Evolutionary conservation across 1,140 invertebrate species (phyloP).

Genomic region (Belonocnema kinseyi): DNA sequence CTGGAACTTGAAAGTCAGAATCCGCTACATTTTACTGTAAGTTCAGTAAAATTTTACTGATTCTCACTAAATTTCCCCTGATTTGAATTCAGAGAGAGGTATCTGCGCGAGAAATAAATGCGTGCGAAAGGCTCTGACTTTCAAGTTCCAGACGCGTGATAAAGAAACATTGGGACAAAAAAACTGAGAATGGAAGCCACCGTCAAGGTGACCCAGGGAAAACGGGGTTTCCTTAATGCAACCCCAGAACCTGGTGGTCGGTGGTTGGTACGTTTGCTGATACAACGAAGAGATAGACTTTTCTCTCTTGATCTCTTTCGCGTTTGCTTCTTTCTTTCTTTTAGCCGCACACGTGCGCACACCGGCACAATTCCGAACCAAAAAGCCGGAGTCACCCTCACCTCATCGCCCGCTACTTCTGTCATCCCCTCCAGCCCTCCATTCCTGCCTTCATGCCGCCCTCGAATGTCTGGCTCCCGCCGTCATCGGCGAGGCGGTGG

Average conservation of each 20-base stretch:
- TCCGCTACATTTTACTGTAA: no score
- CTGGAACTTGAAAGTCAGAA: no score
- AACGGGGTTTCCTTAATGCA: no score
- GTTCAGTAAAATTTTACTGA: no score
- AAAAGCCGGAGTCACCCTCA: slow-evolving; percentile 71
- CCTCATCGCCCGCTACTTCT: slow-evolving; percentile 30
- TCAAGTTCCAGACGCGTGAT: no score
- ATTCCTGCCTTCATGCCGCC: slow-evolving; percentile 32
- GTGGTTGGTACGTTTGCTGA: background rate
- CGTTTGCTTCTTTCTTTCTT: slow-evolving; percentile 50
- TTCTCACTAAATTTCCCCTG: no score
- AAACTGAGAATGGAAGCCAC: no score
- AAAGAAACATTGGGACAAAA: no score
- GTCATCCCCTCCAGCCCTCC: slow-evolving; percentile 21
- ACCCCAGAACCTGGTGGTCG: background rate
- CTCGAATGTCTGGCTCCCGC: slow-evolving; percentile 67
- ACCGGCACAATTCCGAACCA: slow-evolving; percentile 70
- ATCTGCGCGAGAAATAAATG: no score
- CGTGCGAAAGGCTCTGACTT: no score
- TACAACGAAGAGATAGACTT: slow-evolving; percentile 33
- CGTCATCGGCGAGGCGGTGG: slow-evolving; percentile 62
- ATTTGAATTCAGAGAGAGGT: no score
- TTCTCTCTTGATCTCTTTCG: slow-evolving; percentile 49
- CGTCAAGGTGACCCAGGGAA: no score
- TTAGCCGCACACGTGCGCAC: slow-evolving; percentile 55